These are phyloP conservation scores for Acleris laterana DNA, from an alignment of 2,888 invertebrate species.

Conservation along the genomic window DNA sequence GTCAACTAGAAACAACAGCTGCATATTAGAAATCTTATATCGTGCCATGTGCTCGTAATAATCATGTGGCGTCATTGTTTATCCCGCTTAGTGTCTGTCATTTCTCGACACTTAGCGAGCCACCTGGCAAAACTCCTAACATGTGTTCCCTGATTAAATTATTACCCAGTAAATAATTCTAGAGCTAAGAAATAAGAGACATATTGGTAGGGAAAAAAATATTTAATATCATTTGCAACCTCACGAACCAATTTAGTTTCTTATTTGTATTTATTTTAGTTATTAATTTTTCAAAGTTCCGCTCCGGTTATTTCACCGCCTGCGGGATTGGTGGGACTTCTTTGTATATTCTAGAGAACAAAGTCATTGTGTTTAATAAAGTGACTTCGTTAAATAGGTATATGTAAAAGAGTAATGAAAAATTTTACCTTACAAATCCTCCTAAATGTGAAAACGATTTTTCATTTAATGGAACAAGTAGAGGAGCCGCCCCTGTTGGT, in stretches of 20 bases:
- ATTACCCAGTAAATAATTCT: neutral
- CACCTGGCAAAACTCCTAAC: slow-evolving; percentile 29
- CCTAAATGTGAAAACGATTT: slow-evolving; percentile 73
- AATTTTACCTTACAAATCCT: slow-evolving; percentile 70
- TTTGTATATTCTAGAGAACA: slow-evolving; percentile 71
- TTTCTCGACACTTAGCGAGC: slow-evolving; percentile 11
- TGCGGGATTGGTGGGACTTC: slow-evolving; percentile 78
- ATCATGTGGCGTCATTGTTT: slow-evolving; percentile 22
- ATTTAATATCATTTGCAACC: no score
- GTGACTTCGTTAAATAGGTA: no score
- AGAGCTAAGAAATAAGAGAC: neutral
- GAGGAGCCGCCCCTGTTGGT: slow-evolving; percentile 53
- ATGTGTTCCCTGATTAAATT: slow-evolving; percentile 14
- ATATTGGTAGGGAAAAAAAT: neutral
- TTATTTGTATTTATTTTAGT: neutral
- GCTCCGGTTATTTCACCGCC: slow-evolving; percentile 51
- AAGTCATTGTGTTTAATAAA: neutral
- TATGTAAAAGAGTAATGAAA: neutral
- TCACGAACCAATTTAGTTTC: no score
- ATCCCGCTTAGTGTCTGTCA: slow-evolving; percentile 13
- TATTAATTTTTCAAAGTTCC: neutral
- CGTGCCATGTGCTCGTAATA: slow-evolving; percentile 8
- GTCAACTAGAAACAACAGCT: slow-evolving; percentile 17
- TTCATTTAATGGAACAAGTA: slow-evolving; percentile 69
- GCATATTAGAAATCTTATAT: slow-evolving; percentile 13